Conservation (phyloP, 2,888 invertebrate genomes). For the Pedicia rivosa region DNA sequence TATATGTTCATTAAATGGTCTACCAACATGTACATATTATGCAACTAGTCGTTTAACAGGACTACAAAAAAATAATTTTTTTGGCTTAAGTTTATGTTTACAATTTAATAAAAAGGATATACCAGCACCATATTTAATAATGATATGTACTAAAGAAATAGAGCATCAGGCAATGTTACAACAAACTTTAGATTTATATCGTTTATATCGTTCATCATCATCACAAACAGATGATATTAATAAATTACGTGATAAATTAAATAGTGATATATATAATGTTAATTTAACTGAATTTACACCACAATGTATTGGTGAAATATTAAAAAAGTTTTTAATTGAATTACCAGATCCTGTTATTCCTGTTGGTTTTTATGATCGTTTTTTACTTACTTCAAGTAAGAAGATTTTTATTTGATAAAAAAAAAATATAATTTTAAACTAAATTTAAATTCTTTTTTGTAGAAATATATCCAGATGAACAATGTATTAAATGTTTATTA, state of each 20-base stretch:
- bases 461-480: constrained; percentile 24
- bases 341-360: constrained; percentile 62
- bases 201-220: constrained; percentile 34
- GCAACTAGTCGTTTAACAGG: constrained; percentile 31
- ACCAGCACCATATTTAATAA: constrained; percentile 42
- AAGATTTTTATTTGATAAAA: background rate
- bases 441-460: constrained; percentile 16
- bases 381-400: constrained; percentile 39
- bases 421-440: background rate
- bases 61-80: constrained; percentile 29
- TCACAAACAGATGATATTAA: background rate
- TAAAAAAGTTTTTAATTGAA: constrained; percentile 57
- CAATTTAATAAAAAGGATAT: constrained; percentile 40
- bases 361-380: constrained; percentile 52
- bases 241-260: constrained; percentile 2
- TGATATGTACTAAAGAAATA: constrained; percentile 42
- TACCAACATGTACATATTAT: constrained; percentile 16
- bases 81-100: constrained; percentile 44
- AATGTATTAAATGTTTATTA: constrained; percentile 35
- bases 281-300: constrained; percentile 35
- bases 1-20: constrained; percentile 47
- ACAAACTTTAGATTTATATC: constrained; percentile 41
- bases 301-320: constrained; percentile 36
- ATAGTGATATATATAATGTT: constrained; percentile 27
- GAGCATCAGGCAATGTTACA: constrained; percentile 37